These are phyloP conservation scores for Erpobdella octoculata DNA, from an alignment of 2,888 invertebrate species.

Conservation along the genomic window DNA sequence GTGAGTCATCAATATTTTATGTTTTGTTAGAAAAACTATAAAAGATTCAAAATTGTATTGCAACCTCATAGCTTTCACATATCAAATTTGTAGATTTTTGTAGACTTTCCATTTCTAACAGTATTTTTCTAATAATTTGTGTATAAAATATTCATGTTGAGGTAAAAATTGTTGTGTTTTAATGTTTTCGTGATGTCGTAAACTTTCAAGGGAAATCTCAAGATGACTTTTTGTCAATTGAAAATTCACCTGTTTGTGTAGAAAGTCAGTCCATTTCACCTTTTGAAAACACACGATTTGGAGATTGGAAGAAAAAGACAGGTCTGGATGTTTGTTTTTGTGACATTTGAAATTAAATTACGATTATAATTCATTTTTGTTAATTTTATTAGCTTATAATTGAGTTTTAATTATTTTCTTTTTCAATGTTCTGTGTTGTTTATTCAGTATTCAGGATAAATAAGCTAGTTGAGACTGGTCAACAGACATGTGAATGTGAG, in stretches of 20 bases:
- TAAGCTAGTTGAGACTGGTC: neutral
- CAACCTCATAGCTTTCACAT: too few relatives aligned
- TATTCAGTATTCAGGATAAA: neutral
- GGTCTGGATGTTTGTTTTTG: neutral
- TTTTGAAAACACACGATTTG: neutral
- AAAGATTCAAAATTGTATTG: too few relatives aligned
- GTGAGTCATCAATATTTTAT: too few relatives aligned
- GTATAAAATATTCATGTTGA: too few relatives aligned
- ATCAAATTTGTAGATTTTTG: too few relatives aligned
- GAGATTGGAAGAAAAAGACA: constrained; percentile 6
- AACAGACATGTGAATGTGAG: neutral
- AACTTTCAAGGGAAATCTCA: neutral
- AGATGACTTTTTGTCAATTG: neutral
- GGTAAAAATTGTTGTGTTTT: neutral
- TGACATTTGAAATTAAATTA: neutral
- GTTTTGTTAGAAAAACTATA: too few relatives aligned
- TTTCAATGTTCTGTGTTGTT: too few relatives aligned
- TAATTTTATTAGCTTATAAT: neutral
- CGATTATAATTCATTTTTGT: neutral
- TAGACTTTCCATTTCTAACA: too few relatives aligned
- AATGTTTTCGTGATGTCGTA: neutral
- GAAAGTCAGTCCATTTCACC: neutral
- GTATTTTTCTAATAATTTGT: too few relatives aligned
- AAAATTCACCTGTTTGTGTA: neutral
- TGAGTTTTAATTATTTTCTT: neutral